Conservation (phyloP, 2,797 vertebrate genomes). For the Ara ararauna region DNA sequence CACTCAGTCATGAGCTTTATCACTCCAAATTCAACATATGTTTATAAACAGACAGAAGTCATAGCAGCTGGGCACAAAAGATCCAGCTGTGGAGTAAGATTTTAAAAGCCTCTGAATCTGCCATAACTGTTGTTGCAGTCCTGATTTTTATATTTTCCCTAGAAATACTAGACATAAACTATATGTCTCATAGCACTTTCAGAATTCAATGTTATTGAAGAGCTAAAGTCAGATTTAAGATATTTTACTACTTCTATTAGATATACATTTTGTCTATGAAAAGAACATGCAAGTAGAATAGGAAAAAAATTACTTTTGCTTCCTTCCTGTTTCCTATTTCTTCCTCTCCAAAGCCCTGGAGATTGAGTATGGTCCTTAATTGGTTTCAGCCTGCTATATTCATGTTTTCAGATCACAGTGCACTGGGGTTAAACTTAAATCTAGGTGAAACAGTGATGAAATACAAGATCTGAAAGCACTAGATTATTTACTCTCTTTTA, state of each 20-base stretch:
- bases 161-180: neutral
- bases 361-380: neutral
- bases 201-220: neutral
- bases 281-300: neutral
- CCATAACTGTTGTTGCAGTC: neutral
- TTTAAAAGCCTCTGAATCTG: neutral
- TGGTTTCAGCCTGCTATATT: conserved; percentile 12
- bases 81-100: neutral
- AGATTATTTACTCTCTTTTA: neutral
- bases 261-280: neutral
- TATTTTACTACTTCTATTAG: neutral
- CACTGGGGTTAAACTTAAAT: neutral
- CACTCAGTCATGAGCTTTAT: neutral
- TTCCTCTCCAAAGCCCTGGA: neutral
- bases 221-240: neutral
- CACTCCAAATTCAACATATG: neutral
- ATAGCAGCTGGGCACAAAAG: neutral
- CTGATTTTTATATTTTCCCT: neutral
- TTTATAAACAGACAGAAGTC: neutral
- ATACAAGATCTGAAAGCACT: neutral
- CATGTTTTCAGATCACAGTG: neutral
- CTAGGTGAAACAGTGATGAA: neutral
- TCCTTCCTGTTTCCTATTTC: neutral
- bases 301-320: neutral
- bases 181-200: neutral